These are phyloP conservation scores for Trematomus bernacchii DNA, from an alignment of 2,797 vertebrate genomes.

Conservation along the genomic window DNA sequence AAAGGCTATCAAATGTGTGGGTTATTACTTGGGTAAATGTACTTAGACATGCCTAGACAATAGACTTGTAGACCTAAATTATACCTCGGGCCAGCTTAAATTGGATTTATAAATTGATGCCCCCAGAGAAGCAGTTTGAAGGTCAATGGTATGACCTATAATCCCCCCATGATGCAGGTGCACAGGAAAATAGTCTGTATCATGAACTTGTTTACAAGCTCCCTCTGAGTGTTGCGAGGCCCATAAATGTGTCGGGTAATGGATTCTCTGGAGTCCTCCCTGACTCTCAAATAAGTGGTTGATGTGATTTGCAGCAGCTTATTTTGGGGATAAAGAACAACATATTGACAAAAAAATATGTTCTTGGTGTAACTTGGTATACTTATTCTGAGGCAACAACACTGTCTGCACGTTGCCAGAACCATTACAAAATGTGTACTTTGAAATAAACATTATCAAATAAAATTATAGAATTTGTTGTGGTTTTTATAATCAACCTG, in stretches of 20 bases:
- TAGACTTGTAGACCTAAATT: slow-evolving; percentile 53
- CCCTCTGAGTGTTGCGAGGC: slow-evolving; percentile 35
- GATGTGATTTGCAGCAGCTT: slow-evolving; percentile 47
- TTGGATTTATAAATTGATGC: slow-evolving; percentile 75
- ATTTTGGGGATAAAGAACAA: slow-evolving; percentile 13
- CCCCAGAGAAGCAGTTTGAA: slow-evolving; percentile 58
- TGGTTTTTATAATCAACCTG: background rate
- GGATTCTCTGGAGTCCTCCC: slow-evolving; percentile 47
- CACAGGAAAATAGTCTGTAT: slow-evolving; percentile 48
- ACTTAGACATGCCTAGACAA: slow-evolving; percentile 52
- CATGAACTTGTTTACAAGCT: slow-evolving; percentile 54
- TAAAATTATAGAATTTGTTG: background rate
- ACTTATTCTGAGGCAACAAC: slow-evolving; percentile 7
- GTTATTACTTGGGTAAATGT: slow-evolving; percentile 58
- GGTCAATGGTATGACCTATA: slow-evolving; percentile 57
- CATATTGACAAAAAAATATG: background rate
- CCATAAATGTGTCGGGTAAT: slow-evolving; percentile 44
- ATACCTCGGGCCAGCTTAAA: slow-evolving; percentile 54
- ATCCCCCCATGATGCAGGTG: slow-evolving; percentile 44
- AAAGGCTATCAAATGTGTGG: slow-evolving; percentile 47
- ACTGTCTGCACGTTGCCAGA: background rate
- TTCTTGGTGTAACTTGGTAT: background rate
- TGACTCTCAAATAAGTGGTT: slow-evolving; percentile 40
- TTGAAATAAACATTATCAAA: background rate
- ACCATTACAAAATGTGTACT: too few relatives aligned